Evolutionary conservation across 2,113 vertebrate species (phyloP).

Genomic region (Dunckerocampus dactyliophorus): DNA sequence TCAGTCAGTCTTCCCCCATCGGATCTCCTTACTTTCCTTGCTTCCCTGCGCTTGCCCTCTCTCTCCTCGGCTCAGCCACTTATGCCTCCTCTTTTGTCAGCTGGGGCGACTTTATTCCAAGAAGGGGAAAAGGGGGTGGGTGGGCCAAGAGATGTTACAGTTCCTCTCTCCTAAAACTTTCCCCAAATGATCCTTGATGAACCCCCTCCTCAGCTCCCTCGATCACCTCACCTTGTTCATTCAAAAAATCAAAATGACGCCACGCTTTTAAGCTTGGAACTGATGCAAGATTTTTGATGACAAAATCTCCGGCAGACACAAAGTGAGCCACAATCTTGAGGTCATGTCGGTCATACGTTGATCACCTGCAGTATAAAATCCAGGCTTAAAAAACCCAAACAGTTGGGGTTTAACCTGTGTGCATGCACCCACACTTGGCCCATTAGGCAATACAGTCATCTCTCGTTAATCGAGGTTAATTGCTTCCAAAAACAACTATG

Average conservation of each 20-base stretch:
- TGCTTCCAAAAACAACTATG: too few relatives aligned
- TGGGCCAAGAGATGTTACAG: slow-evolving; percentile 45
- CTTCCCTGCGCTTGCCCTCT: slow-evolving; percentile 16
- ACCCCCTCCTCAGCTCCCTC: slow-evolving; percentile 34
- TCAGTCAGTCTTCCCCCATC: slow-evolving; percentile 42
- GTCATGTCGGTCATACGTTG: too few relatives aligned
- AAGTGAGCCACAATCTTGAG: too few relatives aligned
- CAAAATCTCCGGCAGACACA: too few relatives aligned
- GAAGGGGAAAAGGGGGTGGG: slow-evolving; percentile 16
- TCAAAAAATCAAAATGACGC: slow-evolving; percentile 12
- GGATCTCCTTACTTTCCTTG: slow-evolving; percentile 35
- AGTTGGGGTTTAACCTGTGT: too few relatives aligned
- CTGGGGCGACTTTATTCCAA: slow-evolving; percentile 56
- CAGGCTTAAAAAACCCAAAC: too few relatives aligned
- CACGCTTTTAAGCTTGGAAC: too few relatives aligned
- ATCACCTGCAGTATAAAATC: too few relatives aligned
- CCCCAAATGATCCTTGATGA: slow-evolving; percentile 56
- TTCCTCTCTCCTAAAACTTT: slow-evolving; percentile 35
- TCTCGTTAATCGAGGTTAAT: too few relatives aligned
- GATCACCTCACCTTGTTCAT: slow-evolving; percentile 47
- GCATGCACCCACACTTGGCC: too few relatives aligned
- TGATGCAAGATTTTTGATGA: too few relatives aligned
- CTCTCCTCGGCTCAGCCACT: slow-evolving; percentile 29
- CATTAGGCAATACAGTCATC: too few relatives aligned
- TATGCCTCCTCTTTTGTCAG: slow-evolving; percentile 38